Base-by-base conservation (phyloP, 2,888 invertebrate species). In the Xestobium rufovillosum region DNA sequence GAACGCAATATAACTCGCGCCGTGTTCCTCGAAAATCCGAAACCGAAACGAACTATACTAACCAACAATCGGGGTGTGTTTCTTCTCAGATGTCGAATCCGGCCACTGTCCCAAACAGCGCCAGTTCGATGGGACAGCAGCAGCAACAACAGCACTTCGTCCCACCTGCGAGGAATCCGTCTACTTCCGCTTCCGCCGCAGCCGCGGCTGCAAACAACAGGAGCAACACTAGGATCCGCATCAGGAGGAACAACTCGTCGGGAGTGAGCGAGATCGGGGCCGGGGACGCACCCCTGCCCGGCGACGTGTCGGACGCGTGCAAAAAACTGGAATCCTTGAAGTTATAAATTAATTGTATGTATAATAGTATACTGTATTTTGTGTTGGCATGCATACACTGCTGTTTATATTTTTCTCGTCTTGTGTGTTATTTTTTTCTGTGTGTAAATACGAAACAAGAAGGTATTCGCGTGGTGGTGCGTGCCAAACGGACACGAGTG, bases 291-390 rank as follows among this genome's bases (percentile, higher is more conserved):
- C 64, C 65, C 9, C 47, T 61, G 25, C 58, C 59, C 6, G 43
- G 44, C 33, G 59, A 57, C 30, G 37, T 43, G n/a, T 8, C 23
- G n/a, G 53, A 50, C 4, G 53, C 55, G 26, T 58, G 59, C 44
- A 60, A 57, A 52, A 63, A 63, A 47, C 42, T 65, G 40, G 64
- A 65, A 38, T 52, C 56, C 32, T 56, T 65, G 43, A 64, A 65
- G 50, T 52, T 63, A 57, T 62, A 56, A 58, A 48, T 28, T 29
- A 14, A 6, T 9, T 6, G 29, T 8, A 35, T 28, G 28, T 28
- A 28, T n/a, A n/a, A n/a, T n/a, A n/a, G n/a, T n/a, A n/a, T n/a
- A n/a, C n/a, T n/a, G n/a, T n/a, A n/a, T n/a, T n/a, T n/a, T n/a
- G n/a, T n/a, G n/a, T n/a, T n/a, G n/a, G n/a, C n/a, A n/a, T n/a